Evolutionary conservation across 2,113 vertebrate species (phyloP), one percentile per base, ranked within the genome.

Genomic region (Pampusana beccarii): DNA sequence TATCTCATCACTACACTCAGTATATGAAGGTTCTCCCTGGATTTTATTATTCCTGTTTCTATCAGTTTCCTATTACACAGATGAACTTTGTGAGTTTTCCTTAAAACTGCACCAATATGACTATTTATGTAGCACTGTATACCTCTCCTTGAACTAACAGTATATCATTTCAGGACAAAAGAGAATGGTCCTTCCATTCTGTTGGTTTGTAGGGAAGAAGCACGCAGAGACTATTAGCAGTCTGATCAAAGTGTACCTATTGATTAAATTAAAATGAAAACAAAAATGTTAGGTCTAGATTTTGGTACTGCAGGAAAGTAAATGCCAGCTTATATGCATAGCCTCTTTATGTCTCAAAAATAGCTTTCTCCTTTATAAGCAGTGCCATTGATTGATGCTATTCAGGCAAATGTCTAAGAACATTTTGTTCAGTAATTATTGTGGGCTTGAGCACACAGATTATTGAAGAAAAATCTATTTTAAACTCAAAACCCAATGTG

Each of bases 381-480:
- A 95, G 61, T 51, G 48, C 77, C 58, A 95, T 84, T 95, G 95
- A 95, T 93, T 95, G 86, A 93, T 81, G 90, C 60, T 93, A 92
- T 93, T 90, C 80, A 95, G 88, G 75, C 91, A 92, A 88, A 86
- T 28, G 71, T 80, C 88, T 95, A 95, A 93, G 96, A 97, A 96
- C 95, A 91, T 95, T 95, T 96, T 92, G 92, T 95, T 97, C 92
- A 46, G 83, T 93, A 93, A 96, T 91, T 92, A 95, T 51, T 62
- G 65, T 67, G 88, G 69, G 81, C 77, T 93, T 88, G 74, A 95
- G 84, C 92, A 90, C 86, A 83, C 20, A 88, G 50, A 51, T 65
- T 90, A 95, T 24, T 88, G 88, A 80, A 91, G 36, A 96, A 86
- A 96, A 79, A 92, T 90, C 87, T 97, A 82, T 97, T 98, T 98